Base-by-base conservation (phyloP, 2,888 invertebrate species). In the Mimumesa dahlbomi region DNA sequence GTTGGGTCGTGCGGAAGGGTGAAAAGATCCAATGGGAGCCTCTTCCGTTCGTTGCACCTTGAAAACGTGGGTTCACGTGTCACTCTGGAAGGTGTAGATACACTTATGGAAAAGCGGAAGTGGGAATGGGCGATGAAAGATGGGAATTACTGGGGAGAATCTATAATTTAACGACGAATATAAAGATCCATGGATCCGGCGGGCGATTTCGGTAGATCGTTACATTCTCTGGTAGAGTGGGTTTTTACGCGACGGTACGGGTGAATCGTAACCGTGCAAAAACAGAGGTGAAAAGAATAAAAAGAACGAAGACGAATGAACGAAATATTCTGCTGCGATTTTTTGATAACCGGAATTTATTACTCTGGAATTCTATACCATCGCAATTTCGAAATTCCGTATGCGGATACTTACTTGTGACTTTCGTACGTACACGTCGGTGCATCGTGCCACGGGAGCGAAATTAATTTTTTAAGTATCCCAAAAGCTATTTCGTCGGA, bases 261-360 rank as follows among this genome's bases (percentile, higher is more conserved):
- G 40, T 40, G 16, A 40, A 40, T 40, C 16, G 4, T 14, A 36
- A 7, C 36, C 36, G n/a, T 4, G 5, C 36, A 29, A 29, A 29
- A 29, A 29, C 29, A 9, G 7, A 6, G 34, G 38, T 14, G 9
- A 16, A 40, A 16, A 40, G 9, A 14, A 18, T 25, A 5, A 7
- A 25, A 7, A 25, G 25, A 25, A 7, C 3, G 25, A 45, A 22
- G 13, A 29, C 19, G 31, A n/a, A 45, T 2, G 14, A n/a, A 2
- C 7, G n/a, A 52, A 59, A 65, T 18, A 13, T 21, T 16, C 29
- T 22, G 38, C 31, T n/a, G 49, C 29, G 75, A 74, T 74, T 36
- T 36, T 34, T 21, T 11, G 74, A 74, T 74, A 74, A 65, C 57
- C 11, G 38, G 54, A 43, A 65, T 75, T 75, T 75, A 75, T 70